Evolutionary conservation across 2,888 invertebrate genomes (phyloP), one percentile per base, ranked within the genome.

Genomic region (Lobophora halterata): DNA sequence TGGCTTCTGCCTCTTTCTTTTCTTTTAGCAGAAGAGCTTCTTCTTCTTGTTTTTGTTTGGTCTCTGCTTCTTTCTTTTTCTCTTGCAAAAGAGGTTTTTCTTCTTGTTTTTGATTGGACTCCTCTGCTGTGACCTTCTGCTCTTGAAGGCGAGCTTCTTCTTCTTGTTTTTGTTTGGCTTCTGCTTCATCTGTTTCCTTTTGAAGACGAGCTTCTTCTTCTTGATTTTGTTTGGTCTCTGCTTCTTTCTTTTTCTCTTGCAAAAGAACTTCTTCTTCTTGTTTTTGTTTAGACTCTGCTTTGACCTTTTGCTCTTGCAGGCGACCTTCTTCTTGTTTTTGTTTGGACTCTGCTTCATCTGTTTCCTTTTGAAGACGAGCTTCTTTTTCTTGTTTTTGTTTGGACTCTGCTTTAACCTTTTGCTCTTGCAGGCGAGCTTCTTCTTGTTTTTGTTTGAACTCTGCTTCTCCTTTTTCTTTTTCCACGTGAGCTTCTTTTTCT

Each of bases 351-450:
- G 38, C 35, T 38, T 49, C 19, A 35, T 51, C 25, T n/a, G 50
- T 20, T 30, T 10, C 12, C 19, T 31, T 37, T 0, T 4, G 7
- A 14, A 7, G 7, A 2, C 20, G 32, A 8, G 38, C 35, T 38
- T 49, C 19, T 37, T 51, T 23, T n/a, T 51, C 19, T 30, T 10
- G 13, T 21, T 31, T 37, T 0, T 4, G 7, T 47, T 46, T 24
- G 46, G 29, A 13, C 46, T 21, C 16, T 4, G 16, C 18, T 28
- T 27, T 23, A 20, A 16, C 24, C 21, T 18, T 24, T 4, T 18
- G 3, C 21, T 18, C 19, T 4, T 18, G 3, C 1, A 5, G 3
- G 1, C 11, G 13, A 0, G 5, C 9, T 25, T 37, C 14, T 16
- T 26, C 13, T 2, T 20, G 2, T 10, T 4, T 24, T 17, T 29